Conservation (phyloP, 2,888 invertebrate species). For the Lamproptera curius region DNA sequence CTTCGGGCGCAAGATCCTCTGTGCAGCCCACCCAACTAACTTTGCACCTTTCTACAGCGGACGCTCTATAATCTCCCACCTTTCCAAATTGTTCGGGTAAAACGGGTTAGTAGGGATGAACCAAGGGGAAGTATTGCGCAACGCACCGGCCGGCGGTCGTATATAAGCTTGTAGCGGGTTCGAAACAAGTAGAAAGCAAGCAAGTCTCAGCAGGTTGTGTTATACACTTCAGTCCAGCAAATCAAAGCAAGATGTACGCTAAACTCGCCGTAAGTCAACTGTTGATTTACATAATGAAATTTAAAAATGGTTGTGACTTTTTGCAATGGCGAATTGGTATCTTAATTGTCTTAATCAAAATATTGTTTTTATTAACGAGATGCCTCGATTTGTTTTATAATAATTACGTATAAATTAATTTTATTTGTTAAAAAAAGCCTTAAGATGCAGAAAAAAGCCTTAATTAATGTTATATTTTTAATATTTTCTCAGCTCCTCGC, state of each 20-base stretch:
- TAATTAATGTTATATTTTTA: too few species aligned
- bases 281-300: background rate
- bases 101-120: conserved; percentile 66
- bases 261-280: conserved; percentile 67
- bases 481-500: conserved; percentile 52
- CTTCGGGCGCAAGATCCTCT: conserved; percentile 26
- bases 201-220: conserved; percentile 51
- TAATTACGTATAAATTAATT: too few species aligned
- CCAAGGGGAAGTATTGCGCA: conserved; percentile 66
- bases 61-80: conserved; percentile 30
- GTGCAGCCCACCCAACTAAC: conserved; percentile 42
- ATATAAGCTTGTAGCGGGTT: conserved; percentile 61
- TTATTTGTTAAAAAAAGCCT: too few species aligned
- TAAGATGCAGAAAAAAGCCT: too few species aligned
- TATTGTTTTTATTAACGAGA: too few species aligned
- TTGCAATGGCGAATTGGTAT: background rate
- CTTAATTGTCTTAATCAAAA: conserved; percentile 2
- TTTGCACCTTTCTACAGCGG: conserved; percentile 38
- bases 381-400: too few species aligned
- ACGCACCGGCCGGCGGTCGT: conserved; percentile 50
- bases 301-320: conserved; percentile 1
- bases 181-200: conserved; percentile 58
- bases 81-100: conserved; percentile 54
- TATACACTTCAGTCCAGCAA: conserved; percentile 68
- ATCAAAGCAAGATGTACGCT: conserved; percentile 67